A percentile compares a stretch with the other conserved stretches of the same genome.
These are phyloP conservation scores for Amphiprion clarkii DNA, from an alignment of 2,797 vertebrate genomes.

Conservation along the genomic window DNA sequence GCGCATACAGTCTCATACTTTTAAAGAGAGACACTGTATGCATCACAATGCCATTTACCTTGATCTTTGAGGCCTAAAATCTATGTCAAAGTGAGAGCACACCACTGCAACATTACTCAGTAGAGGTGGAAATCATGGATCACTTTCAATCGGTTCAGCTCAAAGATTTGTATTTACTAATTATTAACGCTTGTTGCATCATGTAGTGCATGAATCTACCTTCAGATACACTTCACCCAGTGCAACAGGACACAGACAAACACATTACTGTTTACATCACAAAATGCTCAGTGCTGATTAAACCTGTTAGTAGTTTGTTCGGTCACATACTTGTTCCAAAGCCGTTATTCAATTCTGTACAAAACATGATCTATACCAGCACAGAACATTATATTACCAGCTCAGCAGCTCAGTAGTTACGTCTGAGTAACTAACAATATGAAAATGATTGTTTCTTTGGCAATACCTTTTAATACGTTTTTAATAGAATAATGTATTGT, in stretches of 20 bases:
- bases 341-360: no score
- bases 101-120: not conserved
- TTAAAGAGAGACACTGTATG: not conserved
- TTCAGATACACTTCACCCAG: not conserved
- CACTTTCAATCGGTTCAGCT: not conserved
- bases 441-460: no score
- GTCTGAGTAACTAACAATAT: no score
- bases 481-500: not conserved
- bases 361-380: no score
- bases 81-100: no score
- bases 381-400: no score
- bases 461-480: no score
- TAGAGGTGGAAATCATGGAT: not conserved
- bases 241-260: not conserved
- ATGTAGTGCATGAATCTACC: not conserved
- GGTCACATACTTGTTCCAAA: no score
- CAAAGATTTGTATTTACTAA: not conserved
- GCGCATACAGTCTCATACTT: not conserved
- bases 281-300: no score
- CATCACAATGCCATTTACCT: not conserved
- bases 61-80: not conserved
- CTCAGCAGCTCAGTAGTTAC: no score
- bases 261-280: not conserved
- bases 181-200: no score
- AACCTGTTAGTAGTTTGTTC: no score